Evolutionary conservation across 2,888 invertebrate species (phyloP).

Genomic region (Rhodophaea formosa): DNA sequence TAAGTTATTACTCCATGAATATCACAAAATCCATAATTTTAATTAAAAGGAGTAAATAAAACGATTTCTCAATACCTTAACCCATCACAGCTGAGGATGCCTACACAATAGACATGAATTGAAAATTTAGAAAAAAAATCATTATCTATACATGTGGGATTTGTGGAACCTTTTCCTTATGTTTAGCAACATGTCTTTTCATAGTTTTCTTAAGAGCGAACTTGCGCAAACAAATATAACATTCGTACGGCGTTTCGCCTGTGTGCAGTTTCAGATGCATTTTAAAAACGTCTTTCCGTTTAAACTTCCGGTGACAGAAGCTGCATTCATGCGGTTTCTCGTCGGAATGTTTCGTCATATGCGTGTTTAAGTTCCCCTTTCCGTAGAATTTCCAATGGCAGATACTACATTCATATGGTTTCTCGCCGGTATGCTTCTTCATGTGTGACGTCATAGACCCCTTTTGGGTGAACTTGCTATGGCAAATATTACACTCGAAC

Average conservation of each 20-base stretch:
- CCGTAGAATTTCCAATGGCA: slow-evolving; percentile 1
- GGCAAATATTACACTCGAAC: background rate
- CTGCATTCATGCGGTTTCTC: slow-evolving; percentile 9
- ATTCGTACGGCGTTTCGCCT: background rate
- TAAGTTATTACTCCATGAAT: too few species aligned
- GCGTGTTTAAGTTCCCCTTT: slow-evolving; percentile 5
- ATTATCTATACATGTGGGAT: background rate
- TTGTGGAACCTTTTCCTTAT: background rate
- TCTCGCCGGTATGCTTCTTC: slow-evolving; percentile 7
- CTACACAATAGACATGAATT: too few species aligned
- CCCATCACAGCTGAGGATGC: too few species aligned
- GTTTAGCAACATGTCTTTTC: background rate
- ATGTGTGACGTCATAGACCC: slow-evolving; percentile 2
- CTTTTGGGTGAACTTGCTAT: slow-evolving; percentile 2
- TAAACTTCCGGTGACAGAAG: background rate
- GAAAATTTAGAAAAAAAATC: too few species aligned
- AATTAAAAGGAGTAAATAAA: too few species aligned
- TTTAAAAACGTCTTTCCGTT: slow-evolving; percentile 1
- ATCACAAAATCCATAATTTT: too few species aligned
- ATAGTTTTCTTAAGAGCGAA: slow-evolving; percentile 8
- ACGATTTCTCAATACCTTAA: too few species aligned
- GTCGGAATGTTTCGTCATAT: slow-evolving; percentile 1
- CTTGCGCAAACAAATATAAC: slow-evolving; percentile 1
- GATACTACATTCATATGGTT: background rate
- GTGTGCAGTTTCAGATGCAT: slow-evolving; percentile 1